phyloP scores from a whole-genome alignment of 2,797 vertebrate species.

The Gorsachius magnificus region DNA sequence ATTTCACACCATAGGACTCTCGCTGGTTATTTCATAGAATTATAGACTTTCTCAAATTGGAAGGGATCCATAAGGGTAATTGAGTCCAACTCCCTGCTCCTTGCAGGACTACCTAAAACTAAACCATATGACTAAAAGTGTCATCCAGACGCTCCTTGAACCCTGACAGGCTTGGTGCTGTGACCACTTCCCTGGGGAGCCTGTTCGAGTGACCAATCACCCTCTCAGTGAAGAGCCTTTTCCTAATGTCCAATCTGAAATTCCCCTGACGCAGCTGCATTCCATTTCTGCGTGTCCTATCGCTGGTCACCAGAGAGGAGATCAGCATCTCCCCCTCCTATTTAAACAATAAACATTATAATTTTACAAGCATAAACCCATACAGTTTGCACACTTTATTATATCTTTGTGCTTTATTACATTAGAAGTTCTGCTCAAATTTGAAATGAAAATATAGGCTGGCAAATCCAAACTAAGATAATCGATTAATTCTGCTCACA shows the following conservation, averaged over 20 bases:
- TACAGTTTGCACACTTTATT: neutral
- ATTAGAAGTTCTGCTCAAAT: neutral
- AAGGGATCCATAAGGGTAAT: neutral
- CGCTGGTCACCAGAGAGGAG: neutral
- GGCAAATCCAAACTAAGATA: neutral
- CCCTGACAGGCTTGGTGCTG: neutral
- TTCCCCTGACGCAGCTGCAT: neutral
- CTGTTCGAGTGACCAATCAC: fast-evolving
- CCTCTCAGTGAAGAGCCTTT: neutral
- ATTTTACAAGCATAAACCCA: neutral
- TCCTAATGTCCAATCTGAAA: neutral
- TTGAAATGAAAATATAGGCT: neutral
- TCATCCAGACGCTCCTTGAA: neutral
- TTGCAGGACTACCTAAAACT: neutral
- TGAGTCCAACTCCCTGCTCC: neutral
- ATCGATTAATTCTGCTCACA: neutral
- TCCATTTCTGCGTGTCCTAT: neutral
- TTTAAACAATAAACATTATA: neutral
- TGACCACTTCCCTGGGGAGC: neutral
- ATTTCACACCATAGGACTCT: neutral
- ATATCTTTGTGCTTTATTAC: neutral
- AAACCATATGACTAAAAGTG: neutral
- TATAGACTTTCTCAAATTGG: neutral
- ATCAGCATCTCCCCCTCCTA: neutral
- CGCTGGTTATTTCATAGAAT: neutral